Evolutionary conservation across 2,888 invertebrate species (phyloP).

Genomic region (Psylliodes chrysocephalus): DNA sequence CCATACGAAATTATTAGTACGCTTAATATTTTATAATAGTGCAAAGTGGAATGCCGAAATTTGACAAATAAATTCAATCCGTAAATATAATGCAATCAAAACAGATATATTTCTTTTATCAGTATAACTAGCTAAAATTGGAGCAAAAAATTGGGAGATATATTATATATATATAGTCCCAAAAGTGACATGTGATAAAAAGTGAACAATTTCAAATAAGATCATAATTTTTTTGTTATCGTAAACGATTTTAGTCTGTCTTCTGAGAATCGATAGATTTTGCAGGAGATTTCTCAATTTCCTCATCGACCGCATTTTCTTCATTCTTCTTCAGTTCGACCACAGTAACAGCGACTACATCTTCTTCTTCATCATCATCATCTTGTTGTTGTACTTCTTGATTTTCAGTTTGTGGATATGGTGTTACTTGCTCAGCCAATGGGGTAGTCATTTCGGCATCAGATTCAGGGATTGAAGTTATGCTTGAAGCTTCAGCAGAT

Average conservation of each 20-base stretch:
- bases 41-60: no score
- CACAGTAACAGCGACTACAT: slow-evolving; percentile 2
- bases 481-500: slow-evolving; percentile 13
- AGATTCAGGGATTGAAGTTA: slow-evolving; percentile 3
- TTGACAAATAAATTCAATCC: no score
- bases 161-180: neutral
- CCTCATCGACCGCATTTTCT: neutral
- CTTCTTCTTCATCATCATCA: no score
- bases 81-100: no score
- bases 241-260: slow-evolving; percentile 1
- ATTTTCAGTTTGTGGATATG: neutral
- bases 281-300: neutral
- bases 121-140: no score
- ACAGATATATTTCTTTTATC: no score
- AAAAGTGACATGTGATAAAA: slow-evolving; percentile 11
- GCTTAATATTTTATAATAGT: no score
- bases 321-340: neutral
- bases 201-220: slow-evolving; percentile 5
- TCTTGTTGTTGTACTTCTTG: no score
- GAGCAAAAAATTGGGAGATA: neutral
- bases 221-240: slow-evolving; percentile 1
- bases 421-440: neutral
- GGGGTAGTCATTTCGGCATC: neutral
- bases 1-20: no score
- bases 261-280: slow-evolving; percentile 6